phyloP scores from a whole-genome alignment of 1,140 invertebrate species.

The Tenebrio molitor region DNA sequence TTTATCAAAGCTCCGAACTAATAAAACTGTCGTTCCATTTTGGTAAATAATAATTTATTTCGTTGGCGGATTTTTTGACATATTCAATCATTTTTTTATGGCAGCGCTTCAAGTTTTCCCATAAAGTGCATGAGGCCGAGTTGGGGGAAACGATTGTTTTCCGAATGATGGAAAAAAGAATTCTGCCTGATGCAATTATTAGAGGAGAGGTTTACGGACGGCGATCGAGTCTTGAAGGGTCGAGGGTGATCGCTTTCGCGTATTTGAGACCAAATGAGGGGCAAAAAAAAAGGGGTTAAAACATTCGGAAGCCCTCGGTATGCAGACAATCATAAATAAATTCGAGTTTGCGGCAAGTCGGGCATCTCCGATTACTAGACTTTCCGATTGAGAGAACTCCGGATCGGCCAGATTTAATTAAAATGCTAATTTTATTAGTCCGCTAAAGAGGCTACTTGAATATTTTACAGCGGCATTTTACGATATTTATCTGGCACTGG shows the following conservation, averaged over 20 bases:
- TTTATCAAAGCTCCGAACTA: constrained; percentile 37
- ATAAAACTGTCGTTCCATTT: constrained; percentile 38
- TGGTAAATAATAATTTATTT: constrained; percentile 38
- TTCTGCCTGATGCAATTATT: constrained; percentile 7
- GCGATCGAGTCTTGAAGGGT: neutral
- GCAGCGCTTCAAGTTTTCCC: too few species aligned
- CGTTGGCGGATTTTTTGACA: constrained; percentile 26
- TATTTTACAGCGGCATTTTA: constrained; percentile 46
- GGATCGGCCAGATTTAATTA: constrained; percentile 54
- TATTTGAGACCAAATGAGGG: neutral
- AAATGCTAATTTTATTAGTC: constrained; percentile 56
- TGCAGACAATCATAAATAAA: constrained; percentile 37
- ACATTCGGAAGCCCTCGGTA: constrained; percentile 1
- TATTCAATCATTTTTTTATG: constrained; percentile 27
- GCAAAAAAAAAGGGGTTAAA: constrained; percentile 18
- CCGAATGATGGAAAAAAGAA: neutral
- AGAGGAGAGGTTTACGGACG: neutral
- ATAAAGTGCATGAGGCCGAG: too few species aligned
- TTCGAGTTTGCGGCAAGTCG: constrained; percentile 32
- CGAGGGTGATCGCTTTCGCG: neutral
- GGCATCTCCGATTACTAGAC: constrained; percentile 41
- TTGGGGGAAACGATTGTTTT: constrained; percentile 22
- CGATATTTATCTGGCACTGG: constrained; percentile 48
- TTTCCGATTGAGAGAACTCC: constrained; percentile 48
- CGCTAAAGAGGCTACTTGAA: constrained; percentile 49